phyloP scores from a whole-genome alignment of 1,140 invertebrate genomes.

The Caerostris extrusa region DNA sequence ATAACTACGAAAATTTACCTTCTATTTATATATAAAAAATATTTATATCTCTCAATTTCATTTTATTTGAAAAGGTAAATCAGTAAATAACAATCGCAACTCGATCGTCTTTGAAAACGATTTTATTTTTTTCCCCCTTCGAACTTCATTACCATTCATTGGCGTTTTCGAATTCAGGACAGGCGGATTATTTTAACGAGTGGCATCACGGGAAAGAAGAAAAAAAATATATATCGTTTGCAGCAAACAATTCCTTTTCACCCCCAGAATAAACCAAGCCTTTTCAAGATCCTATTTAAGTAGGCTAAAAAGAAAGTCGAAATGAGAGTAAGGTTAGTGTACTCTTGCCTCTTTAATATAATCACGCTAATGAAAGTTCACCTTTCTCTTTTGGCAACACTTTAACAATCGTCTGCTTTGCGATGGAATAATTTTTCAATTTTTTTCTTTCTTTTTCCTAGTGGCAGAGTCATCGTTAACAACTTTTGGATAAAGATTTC shows the following conservation, averaged over 20 bases:
- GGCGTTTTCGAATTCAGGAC: neutral
- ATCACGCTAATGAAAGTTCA: conserved; percentile 44
- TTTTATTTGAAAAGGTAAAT: too few relatives aligned
- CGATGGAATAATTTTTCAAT: neutral
- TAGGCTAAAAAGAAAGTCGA: conserved; percentile 50
- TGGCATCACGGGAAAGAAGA: neutral
- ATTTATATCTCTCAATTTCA: too few relatives aligned
- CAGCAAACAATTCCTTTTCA: neutral
- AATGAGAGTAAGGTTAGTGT: conserved; percentile 36
- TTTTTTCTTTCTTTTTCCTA: neutral
- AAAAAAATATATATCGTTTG: conserved; percentile 6
- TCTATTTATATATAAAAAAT: too few relatives aligned
- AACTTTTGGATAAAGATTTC: neutral
- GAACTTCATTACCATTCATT: neutral
- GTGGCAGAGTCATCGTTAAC: conserved; percentile 11
- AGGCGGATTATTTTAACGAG: neutral
- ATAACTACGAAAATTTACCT: too few relatives aligned
- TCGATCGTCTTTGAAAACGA: too few relatives aligned
- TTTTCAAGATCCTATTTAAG: conserved; percentile 47
- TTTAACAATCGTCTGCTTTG: conserved; percentile 42
- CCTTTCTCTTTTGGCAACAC: conserved; percentile 22
- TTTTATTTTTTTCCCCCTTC: neutral
- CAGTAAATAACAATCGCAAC: too few relatives aligned
- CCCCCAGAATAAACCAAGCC: conserved; percentile 8
- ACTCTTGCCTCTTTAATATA: conserved; percentile 48